Conservation (phyloP, 1,140 invertebrate species). For the Mesaphorura yosii region DNA sequence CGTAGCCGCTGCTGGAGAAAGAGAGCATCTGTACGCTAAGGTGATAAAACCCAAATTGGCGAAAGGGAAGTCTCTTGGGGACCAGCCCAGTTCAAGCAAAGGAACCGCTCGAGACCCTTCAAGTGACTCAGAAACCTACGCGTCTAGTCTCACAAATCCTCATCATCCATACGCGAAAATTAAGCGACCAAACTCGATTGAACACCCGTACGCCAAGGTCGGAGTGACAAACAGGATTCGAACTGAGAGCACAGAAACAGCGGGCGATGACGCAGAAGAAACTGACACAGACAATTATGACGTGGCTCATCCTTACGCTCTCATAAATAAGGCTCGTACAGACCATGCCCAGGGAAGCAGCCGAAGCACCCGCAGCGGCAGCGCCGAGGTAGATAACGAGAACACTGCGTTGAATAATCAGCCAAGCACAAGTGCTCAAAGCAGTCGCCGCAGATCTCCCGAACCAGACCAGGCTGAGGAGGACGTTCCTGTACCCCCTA, state of each 20-base stretch:
- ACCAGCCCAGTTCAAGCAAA: too few relatives aligned
- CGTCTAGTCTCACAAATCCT: neutral
- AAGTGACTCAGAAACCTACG: too few relatives aligned
- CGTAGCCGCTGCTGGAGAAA: too few relatives aligned
- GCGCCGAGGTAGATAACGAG: neutral
- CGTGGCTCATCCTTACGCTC: constrained; percentile 23
- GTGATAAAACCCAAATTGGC: too few relatives aligned
- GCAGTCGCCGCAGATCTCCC: too few relatives aligned
- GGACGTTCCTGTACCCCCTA: constrained; percentile 21
- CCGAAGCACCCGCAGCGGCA: neutral
- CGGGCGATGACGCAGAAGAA: constrained; percentile 22
- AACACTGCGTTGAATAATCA: neutral
- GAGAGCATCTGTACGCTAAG: too few relatives aligned
- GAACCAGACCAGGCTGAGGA: too few relatives aligned
- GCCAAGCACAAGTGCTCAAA: neutral
- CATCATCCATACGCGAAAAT: constrained; percentile 28
- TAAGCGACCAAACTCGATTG: constrained; percentile 15
- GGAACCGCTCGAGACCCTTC: too few relatives aligned
- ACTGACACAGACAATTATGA: constrained; percentile 30
- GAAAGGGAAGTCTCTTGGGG: too few relatives aligned
- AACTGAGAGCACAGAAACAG: neutral
- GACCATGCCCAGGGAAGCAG: constrained; percentile 2
- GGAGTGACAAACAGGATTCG: too few relatives aligned
- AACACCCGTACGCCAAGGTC: constrained; percentile 25
- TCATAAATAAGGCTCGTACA: neutral